Base-by-base conservation (phyloP, 2,888 invertebrate genomes). In the Cryptus armator region DNA sequence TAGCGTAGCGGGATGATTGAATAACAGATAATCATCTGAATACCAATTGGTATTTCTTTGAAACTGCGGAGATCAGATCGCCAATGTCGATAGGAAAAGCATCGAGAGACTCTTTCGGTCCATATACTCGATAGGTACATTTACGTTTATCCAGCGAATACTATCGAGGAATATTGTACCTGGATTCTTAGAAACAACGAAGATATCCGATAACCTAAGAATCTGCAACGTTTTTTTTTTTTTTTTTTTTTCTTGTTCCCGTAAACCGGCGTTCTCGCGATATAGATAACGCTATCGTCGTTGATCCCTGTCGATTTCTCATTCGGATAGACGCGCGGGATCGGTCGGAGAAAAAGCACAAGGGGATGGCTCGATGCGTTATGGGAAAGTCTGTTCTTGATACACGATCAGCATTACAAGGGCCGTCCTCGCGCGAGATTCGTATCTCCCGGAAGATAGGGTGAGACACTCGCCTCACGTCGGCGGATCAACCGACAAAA, bases 231-330 rank as follows among this genome's bases (percentile, higher is more conserved):
- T 62, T 19, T 70, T 76, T 78, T 59, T 51, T 43, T 24, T 24
- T 24, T 24, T 24, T 24, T 24, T 24, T 24, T 24, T 24, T 24
- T 24, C 3, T 24, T 24, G 2, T 24, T 24, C 24, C 24, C 24
- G 19, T 59, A 66, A 59, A 66, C 32, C 72, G 79, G 66, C 82
- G n/a, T 44, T 44, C 72, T 79, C 81, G 66, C 48, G 51, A 48
- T 48, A 46, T 48, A 32, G 62, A 59, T 48, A 3, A 3, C 7
- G 29, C 46, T 14, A 62, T 74, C 62, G 2, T 24, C 84, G 87
- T 88, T 89, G 89, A 90, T 90, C 91, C 89, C 66, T 71, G 75
- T 85, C 89, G 90, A 91, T 90, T 88, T 88, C 89, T 90, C 90
- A 89, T 90, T 90, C 88, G 81, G 90, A 91, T 90, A 89, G 88